Percentiles rank a stretch among this genome's conserved stretches.
Conservation (phyloP, 2,888 invertebrate genomes). For the Meghimatium bilineatum region DNA sequence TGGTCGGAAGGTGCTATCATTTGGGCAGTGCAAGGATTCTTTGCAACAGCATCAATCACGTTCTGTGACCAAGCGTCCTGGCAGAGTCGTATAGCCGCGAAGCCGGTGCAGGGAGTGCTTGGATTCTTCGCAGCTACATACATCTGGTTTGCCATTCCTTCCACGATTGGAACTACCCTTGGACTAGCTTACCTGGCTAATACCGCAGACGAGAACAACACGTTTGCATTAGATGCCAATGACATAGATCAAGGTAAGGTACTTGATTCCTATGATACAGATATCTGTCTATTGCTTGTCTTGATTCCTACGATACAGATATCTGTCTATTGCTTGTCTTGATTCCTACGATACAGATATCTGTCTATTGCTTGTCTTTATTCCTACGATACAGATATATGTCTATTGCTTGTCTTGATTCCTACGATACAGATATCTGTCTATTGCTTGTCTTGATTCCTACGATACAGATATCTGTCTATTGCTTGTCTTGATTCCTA, state of each 20-base stretch:
- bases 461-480: no score
- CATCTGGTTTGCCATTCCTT: constrained; percentile 74
- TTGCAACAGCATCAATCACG: constrained; percentile 63
- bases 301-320: no score
- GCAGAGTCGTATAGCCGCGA: constrained; percentile 74
- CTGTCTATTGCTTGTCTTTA: no score
- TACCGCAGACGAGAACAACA: constrained; percentile 54
- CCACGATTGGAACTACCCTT: constrained; percentile 69
- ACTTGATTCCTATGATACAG: no score
- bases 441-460: no score
- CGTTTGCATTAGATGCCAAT: constrained; percentile 52
- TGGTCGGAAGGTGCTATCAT: constrained; percentile 63
- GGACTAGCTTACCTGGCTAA: constrained; percentile 70
- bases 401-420: no score
- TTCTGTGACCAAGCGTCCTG: constrained; percentile 72
- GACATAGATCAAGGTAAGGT: constrained; percentile 63
- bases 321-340: no score
- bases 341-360: no score
- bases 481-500: no score
- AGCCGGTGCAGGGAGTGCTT: constrained; percentile 67
- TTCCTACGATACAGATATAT: no score
- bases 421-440: no score
- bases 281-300: no score
- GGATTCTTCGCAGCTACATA: constrained; percentile 72
- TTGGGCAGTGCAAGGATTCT: constrained; percentile 63